These are phyloP conservation scores for Bombylius discolor DNA, from an alignment of 2,888 invertebrate species.

Conservation along the genomic window DNA sequence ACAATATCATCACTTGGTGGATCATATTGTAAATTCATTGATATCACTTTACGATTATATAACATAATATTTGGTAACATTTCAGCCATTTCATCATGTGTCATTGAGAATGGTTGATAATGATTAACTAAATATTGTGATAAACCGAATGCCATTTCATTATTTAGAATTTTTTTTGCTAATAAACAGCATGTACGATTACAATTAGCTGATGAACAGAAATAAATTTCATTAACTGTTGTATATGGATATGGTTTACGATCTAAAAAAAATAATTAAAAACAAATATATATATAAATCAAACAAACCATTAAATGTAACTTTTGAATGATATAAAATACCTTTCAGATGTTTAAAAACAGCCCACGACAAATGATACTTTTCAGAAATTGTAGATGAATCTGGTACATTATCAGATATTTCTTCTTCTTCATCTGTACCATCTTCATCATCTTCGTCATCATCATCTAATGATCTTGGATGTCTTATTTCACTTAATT, in stretches of 20 bases:
- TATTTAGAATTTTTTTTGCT: constrained; percentile 33
- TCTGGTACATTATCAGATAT: constrained; percentile 4
- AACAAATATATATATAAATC: neutral
- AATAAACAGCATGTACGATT: constrained; percentile 29
- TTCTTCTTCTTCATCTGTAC: constrained; percentile 7
- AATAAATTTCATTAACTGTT: constrained; percentile 27
- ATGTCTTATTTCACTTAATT: no score
- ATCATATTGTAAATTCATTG: constrained; percentile 25
- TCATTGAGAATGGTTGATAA: constrained; percentile 32
- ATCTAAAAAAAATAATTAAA: constrained; percentile 14
- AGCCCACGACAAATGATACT: constrained; percentile 35
- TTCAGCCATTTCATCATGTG: constrained; percentile 28
- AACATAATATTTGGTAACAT: constrained; percentile 31
- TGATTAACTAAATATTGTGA: constrained; percentile 30
- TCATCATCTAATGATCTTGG: constrained; percentile 7
- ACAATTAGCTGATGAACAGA: constrained; percentile 26
- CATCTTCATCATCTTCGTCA: constrained; percentile 12
- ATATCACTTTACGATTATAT: constrained; percentile 30
- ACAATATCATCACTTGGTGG: constrained; percentile 27
- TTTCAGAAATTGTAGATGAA: constrained; percentile 4
- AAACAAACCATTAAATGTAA: neutral
- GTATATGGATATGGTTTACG: constrained; percentile 29
- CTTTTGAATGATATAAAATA: constrained; percentile 7
- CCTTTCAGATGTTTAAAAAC: constrained; percentile 33
- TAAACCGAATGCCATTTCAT: constrained; percentile 30